Evolutionary conservation across 2,888 invertebrate species (phyloP).

Genomic region (Heliconius cydno): DNA sequence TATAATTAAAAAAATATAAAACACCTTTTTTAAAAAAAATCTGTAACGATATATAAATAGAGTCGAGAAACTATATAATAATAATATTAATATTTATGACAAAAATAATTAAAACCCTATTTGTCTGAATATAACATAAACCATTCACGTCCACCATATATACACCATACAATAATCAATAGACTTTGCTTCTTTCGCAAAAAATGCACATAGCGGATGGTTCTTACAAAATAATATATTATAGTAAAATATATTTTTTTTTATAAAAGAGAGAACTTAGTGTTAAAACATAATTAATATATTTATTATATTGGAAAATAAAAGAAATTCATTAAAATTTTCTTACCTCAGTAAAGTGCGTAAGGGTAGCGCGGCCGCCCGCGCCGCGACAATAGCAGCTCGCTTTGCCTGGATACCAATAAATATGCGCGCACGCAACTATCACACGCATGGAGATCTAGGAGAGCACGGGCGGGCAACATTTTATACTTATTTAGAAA

Average conservation of each 20-base stretch:
- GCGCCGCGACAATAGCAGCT: slow-evolving; percentile 72
- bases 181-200: background rate
- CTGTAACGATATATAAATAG: too few relatives aligned
- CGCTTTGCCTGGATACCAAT: slow-evolving; percentile 62
- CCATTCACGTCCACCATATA: background rate
- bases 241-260: background rate
- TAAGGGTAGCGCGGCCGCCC: slow-evolving; percentile 73
- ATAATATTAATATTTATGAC: too few relatives aligned
- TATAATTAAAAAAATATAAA: background rate
- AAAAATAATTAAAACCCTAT: too few relatives aligned
- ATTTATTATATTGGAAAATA: background rate
- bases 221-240: background rate
- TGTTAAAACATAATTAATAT: background rate
- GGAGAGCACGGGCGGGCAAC: slow-evolving; percentile 61
- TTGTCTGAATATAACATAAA: background rate
- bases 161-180: background rate
- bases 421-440: slow-evolving; percentile 75
- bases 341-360: slow-evolving; percentile 48
- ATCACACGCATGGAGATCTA: slow-evolving; percentile 57
- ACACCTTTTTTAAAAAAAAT: too few relatives aligned
- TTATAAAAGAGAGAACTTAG: background rate
- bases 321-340: background rate
- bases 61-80: too few relatives aligned
- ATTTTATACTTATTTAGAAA: slow-evolving; percentile 39
- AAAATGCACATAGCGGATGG: background rate